Base-by-base conservation (phyloP, 92 coral and sea anemone species). In the Porites cylindrica region DNA sequence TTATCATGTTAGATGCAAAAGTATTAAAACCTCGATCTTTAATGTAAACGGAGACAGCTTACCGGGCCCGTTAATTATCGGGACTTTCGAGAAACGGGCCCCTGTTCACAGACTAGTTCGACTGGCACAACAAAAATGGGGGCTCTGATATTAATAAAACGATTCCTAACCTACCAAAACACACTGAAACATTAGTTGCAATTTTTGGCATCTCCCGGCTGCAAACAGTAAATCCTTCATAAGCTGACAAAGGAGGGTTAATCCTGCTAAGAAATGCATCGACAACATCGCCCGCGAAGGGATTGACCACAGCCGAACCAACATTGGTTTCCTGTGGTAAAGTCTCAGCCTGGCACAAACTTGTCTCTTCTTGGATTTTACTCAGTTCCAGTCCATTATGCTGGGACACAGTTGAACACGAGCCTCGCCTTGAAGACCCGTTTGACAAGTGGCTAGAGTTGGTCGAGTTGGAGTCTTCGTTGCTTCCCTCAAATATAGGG, bases 401-500 rank as follows among this genome's bases (percentile, higher is more conserved):
- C 66, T 92, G 95, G 56, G 91, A 81, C 58, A 85, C 91, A 20
- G 82, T 88, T n/a, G 90, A 84, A 23, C 87, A 81, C 23, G 96
- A 91, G 12, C 81, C 81, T 51, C 83, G 89, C 56, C 89, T 85
- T 9, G 94, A 85, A 14, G 95, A 90, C 17, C 85, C 91, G 38
- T 88, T 84, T 13, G 94, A 87, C 10, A 94, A 92, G 20, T 91
- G 90, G 50, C 96, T 81, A 2, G 93, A 87, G 50, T 81, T 81
- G 20, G 85, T 76, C 51, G 88, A 92, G 69, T 89, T 92, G 0
- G 88, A 70, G 70, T 96, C 98, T 87, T 97, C 99, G 63, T 97
- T 94, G 72, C 99, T 97, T 53, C 97, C 81, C 63, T 97, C 99
- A 56, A 97, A 79, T 72, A 97, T 97, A 21, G 99, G 99, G 82